These are phyloP conservation scores for Parus major DNA, from an alignment of 2,113 vertebrate species.

Conservation along the genomic window DNA sequence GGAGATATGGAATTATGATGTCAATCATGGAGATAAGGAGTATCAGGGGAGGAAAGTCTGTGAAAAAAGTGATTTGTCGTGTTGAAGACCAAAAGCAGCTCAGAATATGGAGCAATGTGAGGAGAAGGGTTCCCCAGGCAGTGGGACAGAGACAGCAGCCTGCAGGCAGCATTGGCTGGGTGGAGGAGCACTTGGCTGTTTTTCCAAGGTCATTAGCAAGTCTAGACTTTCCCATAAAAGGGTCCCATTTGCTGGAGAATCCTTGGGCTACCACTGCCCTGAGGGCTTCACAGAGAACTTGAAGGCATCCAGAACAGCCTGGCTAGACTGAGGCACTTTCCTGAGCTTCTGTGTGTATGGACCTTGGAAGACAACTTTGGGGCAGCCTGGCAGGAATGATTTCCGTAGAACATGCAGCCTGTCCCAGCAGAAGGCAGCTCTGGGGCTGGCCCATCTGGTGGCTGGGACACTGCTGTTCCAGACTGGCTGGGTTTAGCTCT, in stretches of 20 bases:
- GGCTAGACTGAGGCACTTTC: background rate
- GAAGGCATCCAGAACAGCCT: background rate
- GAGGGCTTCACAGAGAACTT: background rate
- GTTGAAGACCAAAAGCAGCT: background rate
- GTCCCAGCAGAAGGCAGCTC: background rate
- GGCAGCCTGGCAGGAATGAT: background rate
- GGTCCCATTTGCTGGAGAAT: slow-evolving; percentile 22
- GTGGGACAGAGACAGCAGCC: slow-evolving; percentile 28
- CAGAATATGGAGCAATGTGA: background rate
- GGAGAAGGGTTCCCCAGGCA: slow-evolving; percentile 12
- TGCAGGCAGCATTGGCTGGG: background rate
- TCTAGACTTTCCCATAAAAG: slow-evolving; percentile 57
- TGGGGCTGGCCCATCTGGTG: background rate
- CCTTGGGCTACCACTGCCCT: background rate
- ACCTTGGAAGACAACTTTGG: background rate
- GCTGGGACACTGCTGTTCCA: background rate
- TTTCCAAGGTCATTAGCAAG: slow-evolving; percentile 45
- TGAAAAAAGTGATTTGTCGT: background rate
- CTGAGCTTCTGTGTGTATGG: background rate
- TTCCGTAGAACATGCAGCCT: background rate
- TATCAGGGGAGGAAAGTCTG: background rate
- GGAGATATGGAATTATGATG: background rate
- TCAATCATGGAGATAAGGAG: background rate
- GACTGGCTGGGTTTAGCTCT: background rate
- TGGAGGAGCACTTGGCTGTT: slow-evolving; percentile 37